A percentile compares a stretch with the other conserved stretches of the same genome.
phyloP scores from a whole-genome alignment of 2,113 vertebrate genomes.

The Upupa epops region DNA sequence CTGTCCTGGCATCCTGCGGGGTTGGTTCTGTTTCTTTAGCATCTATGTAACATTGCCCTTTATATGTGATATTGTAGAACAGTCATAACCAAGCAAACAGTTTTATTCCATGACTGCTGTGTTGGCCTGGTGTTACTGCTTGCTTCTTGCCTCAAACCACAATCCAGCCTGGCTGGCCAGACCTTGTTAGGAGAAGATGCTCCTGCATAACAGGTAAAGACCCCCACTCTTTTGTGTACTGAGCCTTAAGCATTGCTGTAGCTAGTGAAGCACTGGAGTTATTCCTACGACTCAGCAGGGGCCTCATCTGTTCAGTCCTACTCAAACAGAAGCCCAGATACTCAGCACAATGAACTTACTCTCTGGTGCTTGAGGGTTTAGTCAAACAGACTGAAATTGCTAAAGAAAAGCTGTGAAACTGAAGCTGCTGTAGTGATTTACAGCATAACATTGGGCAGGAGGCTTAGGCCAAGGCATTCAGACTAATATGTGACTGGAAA shows the following conservation, averaged over 20 bases:
- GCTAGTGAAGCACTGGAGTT: neutral
- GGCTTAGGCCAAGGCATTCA: neutral
- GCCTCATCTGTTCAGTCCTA: neutral
- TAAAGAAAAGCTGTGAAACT: neutral
- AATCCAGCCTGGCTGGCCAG: neutral
- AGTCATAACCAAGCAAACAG: neutral
- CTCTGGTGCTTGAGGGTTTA: neutral
- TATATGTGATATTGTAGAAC: neutral
- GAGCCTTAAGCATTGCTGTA: neutral
- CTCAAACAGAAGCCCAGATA: neutral
- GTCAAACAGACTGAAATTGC: neutral
- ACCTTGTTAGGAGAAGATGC: neutral
- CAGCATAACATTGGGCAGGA: neutral
- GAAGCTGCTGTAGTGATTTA: neutral
- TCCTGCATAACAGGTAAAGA: neutral
- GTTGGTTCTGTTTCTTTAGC: neutral
- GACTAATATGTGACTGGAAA: neutral
- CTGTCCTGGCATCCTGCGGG: neutral
- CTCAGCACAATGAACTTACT: neutral
- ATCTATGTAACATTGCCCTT: accelerated
- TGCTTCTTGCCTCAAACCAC: neutral
- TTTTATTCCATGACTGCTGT: neutral
- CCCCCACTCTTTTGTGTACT: neutral
- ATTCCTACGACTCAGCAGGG: neutral
- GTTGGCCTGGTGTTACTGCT: neutral